Evolutionary conservation across 2,888 invertebrate species (phyloP), one percentile per base, ranked within the genome.

Genomic region (Beris morrisii): DNA sequence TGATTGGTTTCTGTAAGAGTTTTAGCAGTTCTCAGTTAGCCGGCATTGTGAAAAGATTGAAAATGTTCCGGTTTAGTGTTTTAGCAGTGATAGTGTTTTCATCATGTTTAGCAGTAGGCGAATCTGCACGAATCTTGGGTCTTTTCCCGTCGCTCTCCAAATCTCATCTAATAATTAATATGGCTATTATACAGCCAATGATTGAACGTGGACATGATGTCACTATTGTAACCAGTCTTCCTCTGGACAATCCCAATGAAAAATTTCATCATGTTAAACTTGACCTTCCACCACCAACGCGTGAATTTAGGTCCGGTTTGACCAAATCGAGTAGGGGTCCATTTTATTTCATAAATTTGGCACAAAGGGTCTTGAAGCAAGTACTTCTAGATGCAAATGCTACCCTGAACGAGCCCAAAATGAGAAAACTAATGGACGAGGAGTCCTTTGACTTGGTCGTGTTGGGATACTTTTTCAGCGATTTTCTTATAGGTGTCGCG

Each of bases 131-230:
- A 67, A 76, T 80, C 44, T 69, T 80, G 64, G 76, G 78, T 0
- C 67, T 80, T 0, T 80, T 78, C 57, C 77, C 78, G 52, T 78
- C 76, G n/a, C 73, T 74, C 63, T 74, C 76, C 46, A 75, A 74
- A 4, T 80, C 80, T n/a, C 80, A 80, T 73, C 59, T 78, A 15
- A 77, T 80, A 13, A 74, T 79, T 0, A 74, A 78, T 43, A 76
- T 78, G 77, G 74, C 79, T 0, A 55, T 75, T 4, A 74, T 73
- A 59, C 75, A 74, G 64, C 71, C 73, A 0, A 67, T 80, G 56
- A 75, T 76, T 0, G 77, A 77, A 67, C 66, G 71, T 43, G 79
- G 79, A 0, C 80, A 80, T 67, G 76, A 80, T 70, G 73, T 80
- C 1, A 80, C 79, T 0, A 75, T 79, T 3, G 75, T 79, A 0